These are phyloP conservation scores for Grammomys dolichurus DNA, from an alignment of 2,113 vertebrate species.

Conservation along the genomic window DNA sequence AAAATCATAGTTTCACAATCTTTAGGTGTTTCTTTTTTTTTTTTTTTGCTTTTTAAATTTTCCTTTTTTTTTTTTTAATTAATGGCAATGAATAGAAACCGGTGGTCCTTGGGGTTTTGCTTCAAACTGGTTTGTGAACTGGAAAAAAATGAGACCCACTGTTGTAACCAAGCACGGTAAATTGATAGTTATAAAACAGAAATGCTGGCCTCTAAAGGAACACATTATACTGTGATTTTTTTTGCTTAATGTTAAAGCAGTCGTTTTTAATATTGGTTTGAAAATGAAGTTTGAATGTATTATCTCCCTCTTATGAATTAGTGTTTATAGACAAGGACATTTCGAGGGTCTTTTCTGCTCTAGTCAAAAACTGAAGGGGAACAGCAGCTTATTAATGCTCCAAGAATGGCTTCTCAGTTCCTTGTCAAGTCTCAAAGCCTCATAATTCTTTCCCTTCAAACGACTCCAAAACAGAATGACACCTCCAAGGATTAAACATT, in stretches of 20 bases:
- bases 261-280: slow-evolving; percentile 73
- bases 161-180: slow-evolving; percentile 76
- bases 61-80: background rate
- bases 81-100: slow-evolving; percentile 48
- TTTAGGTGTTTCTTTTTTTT: background rate
- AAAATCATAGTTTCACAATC: slow-evolving; percentile 60
- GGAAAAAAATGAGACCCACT: slow-evolving; percentile 71
- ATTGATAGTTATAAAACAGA: slow-evolving; percentile 80
- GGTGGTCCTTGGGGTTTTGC: slow-evolving; percentile 69
- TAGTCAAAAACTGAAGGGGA: slow-evolving; percentile 71
- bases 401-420: slow-evolving; percentile 71
- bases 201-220: slow-evolving; percentile 77
- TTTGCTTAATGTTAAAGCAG: slow-evolving; percentile 78
- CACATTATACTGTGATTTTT: slow-evolving; percentile 56
- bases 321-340: slow-evolving; percentile 78
- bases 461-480: slow-evolving; percentile 73
- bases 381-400: slow-evolving; percentile 78
- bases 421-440: slow-evolving; percentile 77
- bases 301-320: slow-evolving; percentile 82
- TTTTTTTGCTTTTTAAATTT: background rate
- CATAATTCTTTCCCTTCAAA: slow-evolving; percentile 79
- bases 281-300: slow-evolving; percentile 78
- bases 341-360: slow-evolving; percentile 69
- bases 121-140: slow-evolving; percentile 74
- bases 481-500: slow-evolving; percentile 79